phyloP scores from a whole-genome alignment of 1,140 invertebrate species.

The Solenopsis invicta region DNA sequence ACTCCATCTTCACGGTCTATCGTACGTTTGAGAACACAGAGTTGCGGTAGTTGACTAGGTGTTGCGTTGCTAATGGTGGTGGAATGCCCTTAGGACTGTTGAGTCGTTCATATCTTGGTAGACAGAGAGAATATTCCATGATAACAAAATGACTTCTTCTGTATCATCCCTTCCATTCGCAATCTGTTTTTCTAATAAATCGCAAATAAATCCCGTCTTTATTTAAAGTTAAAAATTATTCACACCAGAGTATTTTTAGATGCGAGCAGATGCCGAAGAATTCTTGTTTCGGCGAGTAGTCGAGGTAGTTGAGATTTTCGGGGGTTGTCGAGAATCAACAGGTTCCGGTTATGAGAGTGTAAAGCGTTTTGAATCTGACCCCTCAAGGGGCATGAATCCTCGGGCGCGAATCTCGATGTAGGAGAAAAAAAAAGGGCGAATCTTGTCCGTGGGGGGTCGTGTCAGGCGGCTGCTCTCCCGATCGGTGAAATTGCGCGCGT shows the following conservation, averaged over 20 bases:
- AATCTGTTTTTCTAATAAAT: not conserved
- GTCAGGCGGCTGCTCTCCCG: conserved; percentile 36
- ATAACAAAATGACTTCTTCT: not conserved
- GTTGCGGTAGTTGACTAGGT: conserved; percentile 48
- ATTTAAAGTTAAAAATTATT: not conserved
- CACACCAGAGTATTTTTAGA: not conserved
- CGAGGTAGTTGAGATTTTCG: conserved; percentile 61
- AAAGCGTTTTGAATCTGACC: conserved; percentile 86
- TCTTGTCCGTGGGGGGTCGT: conserved; percentile 77
- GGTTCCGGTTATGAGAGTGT: conserved; percentile 85
- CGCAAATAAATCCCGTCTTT: not conserved
- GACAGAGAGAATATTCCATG: not conserved
- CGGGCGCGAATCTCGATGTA: conserved; percentile 81
- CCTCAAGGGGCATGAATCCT: conserved; percentile 84
- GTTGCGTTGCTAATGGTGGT: conserved; percentile 51
- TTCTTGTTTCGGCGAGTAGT: conserved; percentile 12
- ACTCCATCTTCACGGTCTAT: conserved; percentile 75
- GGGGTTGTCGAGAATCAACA: conserved; percentile 82
- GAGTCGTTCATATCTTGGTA: not conserved
- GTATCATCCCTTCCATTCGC: not conserved
- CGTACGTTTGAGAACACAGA: conserved; percentile 63
- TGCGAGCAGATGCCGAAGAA: conserved; percentile 22
- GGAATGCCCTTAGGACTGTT: conserved; percentile 13
- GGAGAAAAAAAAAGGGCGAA: conserved; percentile 78
- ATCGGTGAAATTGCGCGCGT: conserved; percentile 48